Conservation (phyloP, 1,140 invertebrate species). For the Elysia chlorotica region DNA sequence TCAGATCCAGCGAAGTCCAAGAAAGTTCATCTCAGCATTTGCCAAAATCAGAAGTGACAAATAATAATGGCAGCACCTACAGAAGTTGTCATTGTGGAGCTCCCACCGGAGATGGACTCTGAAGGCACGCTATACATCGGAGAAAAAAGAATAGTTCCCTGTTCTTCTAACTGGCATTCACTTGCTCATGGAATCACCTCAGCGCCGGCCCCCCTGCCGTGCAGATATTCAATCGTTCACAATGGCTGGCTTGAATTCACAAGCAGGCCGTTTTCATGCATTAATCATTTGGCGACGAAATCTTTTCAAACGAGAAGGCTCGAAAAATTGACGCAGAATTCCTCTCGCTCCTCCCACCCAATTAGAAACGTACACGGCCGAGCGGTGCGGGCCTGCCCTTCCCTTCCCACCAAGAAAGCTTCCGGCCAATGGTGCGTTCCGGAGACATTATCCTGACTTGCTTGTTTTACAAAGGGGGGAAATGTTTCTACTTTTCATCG, state of each 20-base stretch:
- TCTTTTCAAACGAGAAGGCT: not conserved
- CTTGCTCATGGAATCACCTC: slow-evolving; percentile 14
- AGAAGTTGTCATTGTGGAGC: no score
- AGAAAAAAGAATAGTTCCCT: no score
- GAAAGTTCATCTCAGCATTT: no score
- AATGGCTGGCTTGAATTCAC: slow-evolving; percentile 10
- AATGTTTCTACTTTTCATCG: not conserved
- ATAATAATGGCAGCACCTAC: no score
- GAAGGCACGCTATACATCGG: no score
- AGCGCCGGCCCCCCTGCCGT: not conserved
- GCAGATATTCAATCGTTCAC: not conserved
- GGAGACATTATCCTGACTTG: not conserved
- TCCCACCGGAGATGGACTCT: no score
- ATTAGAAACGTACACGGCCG: slow-evolving; percentile 25
- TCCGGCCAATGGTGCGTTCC: not conserved
- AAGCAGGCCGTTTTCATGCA: slow-evolving; percentile 12
- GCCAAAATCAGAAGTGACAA: no score
- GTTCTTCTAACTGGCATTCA: slow-evolving; percentile 22
- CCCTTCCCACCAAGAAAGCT: not conserved
- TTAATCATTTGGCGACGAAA: slow-evolving; percentile 21
- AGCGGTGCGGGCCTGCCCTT: slow-evolving; percentile 7
- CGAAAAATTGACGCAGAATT: slow-evolving; percentile 22
- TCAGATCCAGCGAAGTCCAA: no score
- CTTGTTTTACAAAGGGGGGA: not conserved
- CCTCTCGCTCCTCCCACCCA: slow-evolving; percentile 20